Percentiles rank a stretch among this genome's conserved stretches.
Conservation (phyloP, 2,888 invertebrate genomes). For the Tridacna gigas region DNA sequence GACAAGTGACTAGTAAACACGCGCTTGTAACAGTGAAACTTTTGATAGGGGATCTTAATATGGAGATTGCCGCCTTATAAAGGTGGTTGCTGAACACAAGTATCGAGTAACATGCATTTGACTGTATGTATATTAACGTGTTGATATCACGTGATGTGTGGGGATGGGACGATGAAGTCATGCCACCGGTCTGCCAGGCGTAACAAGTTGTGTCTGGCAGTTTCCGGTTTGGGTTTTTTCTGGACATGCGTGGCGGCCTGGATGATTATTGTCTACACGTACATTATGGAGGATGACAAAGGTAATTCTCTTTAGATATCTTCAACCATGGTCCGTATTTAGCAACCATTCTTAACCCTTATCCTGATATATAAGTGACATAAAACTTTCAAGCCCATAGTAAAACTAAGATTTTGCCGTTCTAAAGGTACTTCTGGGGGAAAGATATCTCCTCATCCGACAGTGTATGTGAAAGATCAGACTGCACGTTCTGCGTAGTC, state of each 20-base stretch:
- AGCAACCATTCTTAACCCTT: too few species aligned
- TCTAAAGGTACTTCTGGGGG: too few species aligned
- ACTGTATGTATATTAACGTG: background rate
- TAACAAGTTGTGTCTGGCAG: constrained; percentile 64
- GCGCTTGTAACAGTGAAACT: too few species aligned
- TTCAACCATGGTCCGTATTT: background rate
- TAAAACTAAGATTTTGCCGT: too few species aligned
- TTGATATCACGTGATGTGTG: constrained; percentile 8
- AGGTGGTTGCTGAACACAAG: background rate
- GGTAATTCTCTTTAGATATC: background rate
- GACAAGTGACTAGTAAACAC: too few species aligned
- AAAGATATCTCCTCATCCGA: too few species aligned
- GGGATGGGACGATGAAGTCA: background rate
- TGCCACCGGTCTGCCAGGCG: constrained; percentile 21
- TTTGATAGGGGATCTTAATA: too few species aligned
- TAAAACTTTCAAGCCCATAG: too few species aligned
- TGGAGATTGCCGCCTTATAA: too few species aligned
- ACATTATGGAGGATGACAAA: constrained; percentile 18
- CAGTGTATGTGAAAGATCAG: too few species aligned
- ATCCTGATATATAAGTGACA: too few species aligned
- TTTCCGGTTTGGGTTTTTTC: constrained; percentile 72
- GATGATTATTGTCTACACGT: constrained; percentile 63
- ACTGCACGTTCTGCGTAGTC: too few species aligned
- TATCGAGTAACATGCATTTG: background rate
- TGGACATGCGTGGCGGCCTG: constrained; percentile 72